Evolutionary conservation across 2,888 invertebrate genomes (phyloP).

Genomic region (Odontomyia ornata): DNA sequence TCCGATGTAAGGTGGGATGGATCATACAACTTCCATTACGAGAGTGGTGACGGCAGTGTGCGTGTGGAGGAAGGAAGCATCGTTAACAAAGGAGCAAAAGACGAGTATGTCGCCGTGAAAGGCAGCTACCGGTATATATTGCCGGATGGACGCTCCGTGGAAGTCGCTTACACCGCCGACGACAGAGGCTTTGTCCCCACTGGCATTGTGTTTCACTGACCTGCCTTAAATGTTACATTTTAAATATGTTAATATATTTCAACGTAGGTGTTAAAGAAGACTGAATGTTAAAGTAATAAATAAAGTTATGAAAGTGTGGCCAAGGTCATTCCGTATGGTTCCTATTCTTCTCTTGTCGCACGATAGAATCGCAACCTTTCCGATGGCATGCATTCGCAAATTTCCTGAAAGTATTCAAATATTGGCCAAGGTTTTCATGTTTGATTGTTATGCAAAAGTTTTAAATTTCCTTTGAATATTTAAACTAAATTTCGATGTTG

Average conservation of each 20-base stretch:
- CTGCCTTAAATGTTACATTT: slow-evolving; percentile 4
- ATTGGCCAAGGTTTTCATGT: too few relatives aligned
- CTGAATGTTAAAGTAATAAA: slow-evolving; percentile 26
- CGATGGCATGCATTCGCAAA: too few relatives aligned
- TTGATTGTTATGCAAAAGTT: too few relatives aligned
- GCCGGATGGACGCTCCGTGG: slow-evolving; percentile 57
- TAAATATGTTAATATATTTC: neutral
- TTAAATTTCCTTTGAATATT: too few relatives aligned
- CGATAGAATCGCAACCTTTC: too few relatives aligned
- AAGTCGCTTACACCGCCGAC: slow-evolving; percentile 60
- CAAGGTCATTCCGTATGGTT: neutral
- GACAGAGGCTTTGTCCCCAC: slow-evolving; percentile 61
- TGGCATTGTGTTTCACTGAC: slow-evolving; percentile 51
- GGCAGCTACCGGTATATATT: slow-evolving; percentile 56
- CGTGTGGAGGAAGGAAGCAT: slow-evolving; percentile 12
- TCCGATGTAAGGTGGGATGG: slow-evolving; percentile 31
- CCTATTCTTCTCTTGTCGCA: neutral
- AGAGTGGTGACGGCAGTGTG: slow-evolving; percentile 9
- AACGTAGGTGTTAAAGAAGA: neutral
- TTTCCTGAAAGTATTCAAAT: too few relatives aligned
- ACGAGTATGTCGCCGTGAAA: slow-evolving; percentile 56
- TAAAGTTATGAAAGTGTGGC: neutral
- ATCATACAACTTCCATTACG: slow-evolving; percentile 21
- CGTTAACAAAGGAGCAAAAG: neutral
- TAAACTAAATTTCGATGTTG: too few relatives aligned